These are phyloP conservation scores for Regulus satrapa DNA, from an alignment of 2,113 vertebrate species.

Conservation along the genomic window DNA sequence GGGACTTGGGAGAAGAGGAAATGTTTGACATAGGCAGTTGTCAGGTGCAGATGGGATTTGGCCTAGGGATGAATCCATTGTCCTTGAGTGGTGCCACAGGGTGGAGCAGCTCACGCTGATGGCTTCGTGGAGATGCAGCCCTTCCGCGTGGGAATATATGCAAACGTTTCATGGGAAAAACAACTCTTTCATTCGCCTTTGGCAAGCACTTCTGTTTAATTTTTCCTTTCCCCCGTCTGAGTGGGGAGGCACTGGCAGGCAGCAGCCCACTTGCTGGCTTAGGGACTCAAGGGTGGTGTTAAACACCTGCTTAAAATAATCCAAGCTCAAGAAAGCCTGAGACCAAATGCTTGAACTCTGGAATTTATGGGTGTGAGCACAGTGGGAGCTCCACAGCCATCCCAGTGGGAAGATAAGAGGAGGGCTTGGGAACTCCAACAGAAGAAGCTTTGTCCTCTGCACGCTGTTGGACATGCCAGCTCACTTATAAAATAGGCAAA, in stretches of 20 bases:
- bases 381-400: background rate
- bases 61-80: background rate
- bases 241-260: background rate
- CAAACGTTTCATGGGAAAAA: background rate
- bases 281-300: background rate
- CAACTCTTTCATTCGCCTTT: background rate
- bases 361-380: background rate
- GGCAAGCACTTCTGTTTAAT: background rate
- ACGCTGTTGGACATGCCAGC: background rate
- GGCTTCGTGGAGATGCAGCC: background rate
- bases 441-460: background rate
- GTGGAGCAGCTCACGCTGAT: background rate
- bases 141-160: background rate
- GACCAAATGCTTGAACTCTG: background rate
- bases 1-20: background rate
- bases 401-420: background rate
- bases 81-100: background rate
- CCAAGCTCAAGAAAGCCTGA: background rate
- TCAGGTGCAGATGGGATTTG: background rate
- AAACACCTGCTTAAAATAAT: background rate
- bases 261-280: rapidly evolving
- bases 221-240: background rate
- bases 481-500: background rate
- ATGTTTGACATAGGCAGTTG: rapidly evolving
- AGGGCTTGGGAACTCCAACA: background rate